Percentiles rank a stretch among this genome's conserved stretches.
phyloP scores from a whole-genome alignment of 2,113 vertebrate genomes.

The Tupaia tana region DNA sequence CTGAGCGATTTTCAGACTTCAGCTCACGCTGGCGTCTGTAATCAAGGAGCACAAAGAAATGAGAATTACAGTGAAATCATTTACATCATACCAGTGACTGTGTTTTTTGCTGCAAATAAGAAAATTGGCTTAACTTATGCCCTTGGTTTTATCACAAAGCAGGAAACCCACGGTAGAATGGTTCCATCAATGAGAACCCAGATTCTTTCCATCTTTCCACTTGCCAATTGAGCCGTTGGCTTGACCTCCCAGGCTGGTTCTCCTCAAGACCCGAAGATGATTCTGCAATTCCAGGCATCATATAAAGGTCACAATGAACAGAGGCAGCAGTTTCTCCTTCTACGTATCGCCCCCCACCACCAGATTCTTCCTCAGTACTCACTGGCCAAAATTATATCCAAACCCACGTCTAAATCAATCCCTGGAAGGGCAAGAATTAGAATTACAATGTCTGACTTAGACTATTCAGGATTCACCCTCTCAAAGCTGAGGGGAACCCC shows the following conservation, averaged over 20 bases:
- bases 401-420: not conserved
- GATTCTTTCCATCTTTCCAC: not conserved
- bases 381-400: not conserved
- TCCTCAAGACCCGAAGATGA: not conserved
- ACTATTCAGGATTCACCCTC: not conserved
- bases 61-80: slow-evolving; percentile 14
- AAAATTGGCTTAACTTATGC: slow-evolving; percentile 3
- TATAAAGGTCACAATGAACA: not conserved
- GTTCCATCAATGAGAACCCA: not conserved
- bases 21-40: not conserved
- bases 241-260: not conserved
- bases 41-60: slow-evolving; percentile 33
- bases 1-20: slow-evolving; percentile 6
- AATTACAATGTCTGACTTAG: not conserved
- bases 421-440: not conserved
- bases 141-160: slow-evolving; percentile 2
- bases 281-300: not conserved
- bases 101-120: slow-evolving; percentile 10
- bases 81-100: not conserved
- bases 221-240: not conserved
- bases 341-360: not conserved
- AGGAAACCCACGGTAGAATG: not conserved
- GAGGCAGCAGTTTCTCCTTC: not conserved
- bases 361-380: not conserved
- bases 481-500: not conserved